Conservation (phyloP, 2,888 invertebrate genomes). For the Hetaerina titia region DNA sequence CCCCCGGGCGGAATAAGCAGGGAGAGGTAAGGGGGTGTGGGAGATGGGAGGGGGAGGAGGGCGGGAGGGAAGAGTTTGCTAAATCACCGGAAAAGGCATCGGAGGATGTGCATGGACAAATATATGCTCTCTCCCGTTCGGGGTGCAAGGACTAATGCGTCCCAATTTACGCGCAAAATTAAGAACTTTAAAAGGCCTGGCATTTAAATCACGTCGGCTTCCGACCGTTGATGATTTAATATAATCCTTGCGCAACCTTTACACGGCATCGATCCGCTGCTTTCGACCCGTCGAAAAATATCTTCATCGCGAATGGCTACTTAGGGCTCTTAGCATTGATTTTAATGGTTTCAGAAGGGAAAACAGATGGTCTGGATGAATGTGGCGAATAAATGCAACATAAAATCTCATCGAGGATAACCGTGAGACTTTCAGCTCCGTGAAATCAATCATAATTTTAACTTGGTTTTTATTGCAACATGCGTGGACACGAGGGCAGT, state of each 20-base stretch:
- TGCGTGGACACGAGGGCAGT: too few relatives aligned
- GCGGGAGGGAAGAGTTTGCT: neutral
- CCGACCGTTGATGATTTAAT: neutral
- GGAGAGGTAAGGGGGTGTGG: neutral
- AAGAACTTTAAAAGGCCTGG: slow-evolving; percentile 8
- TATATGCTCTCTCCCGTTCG: slow-evolving; percentile 10
- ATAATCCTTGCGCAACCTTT: neutral
- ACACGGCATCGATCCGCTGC: neutral
- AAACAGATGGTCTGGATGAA: neutral
- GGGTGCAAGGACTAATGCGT: neutral
- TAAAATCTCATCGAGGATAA: too few relatives aligned
- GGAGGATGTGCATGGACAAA: neutral
- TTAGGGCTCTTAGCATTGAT: neutral
- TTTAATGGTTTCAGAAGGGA: neutral
- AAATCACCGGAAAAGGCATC: slow-evolving; percentile 4
- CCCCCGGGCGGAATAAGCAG: neutral
- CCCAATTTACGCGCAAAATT: slow-evolving; percentile 7
- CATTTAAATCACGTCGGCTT: neutral
- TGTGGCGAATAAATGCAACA: neutral
- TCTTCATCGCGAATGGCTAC: neutral
- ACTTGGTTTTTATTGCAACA: too few relatives aligned
- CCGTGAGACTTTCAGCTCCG: too few relatives aligned
- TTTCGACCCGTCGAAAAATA: neutral
- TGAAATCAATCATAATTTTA: too few relatives aligned
- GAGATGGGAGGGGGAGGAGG: neutral